Evolutionary conservation across 1,140 invertebrate species (phyloP).

Genomic region (Microplitis mediator): DNA sequence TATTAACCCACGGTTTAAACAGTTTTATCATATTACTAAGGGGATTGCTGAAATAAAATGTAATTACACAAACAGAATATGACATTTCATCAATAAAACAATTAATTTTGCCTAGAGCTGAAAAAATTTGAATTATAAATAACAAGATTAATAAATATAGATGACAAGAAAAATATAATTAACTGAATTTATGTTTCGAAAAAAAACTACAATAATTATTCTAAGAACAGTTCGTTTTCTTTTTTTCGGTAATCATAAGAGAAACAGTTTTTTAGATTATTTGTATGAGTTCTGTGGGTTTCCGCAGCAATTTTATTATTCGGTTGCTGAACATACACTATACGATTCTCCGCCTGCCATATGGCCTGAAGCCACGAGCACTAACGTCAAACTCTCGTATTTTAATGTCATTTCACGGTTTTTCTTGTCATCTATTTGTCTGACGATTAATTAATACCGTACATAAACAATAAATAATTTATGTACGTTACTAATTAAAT

Average conservation of each 20-base stretch:
- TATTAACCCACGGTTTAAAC: not conserved
- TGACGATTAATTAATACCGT: not conserved
- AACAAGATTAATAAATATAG: not conserved
- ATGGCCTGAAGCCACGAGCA: slow-evolving; percentile 3
- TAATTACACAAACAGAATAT: not conserved
- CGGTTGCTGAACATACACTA: not conserved
- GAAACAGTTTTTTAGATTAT: not conserved
- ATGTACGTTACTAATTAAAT: not conserved
- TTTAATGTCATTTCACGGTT: not conserved
- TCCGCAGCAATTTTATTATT: slow-evolving; percentile 16
- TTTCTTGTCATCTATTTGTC: slow-evolving; percentile 15
- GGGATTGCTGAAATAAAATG: not conserved
- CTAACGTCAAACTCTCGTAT: not conserved
- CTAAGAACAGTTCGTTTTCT: not conserved
- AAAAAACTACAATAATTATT: not conserved
- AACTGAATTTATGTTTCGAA: not conserved
- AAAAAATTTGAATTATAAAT: not conserved
- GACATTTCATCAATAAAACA: not conserved
- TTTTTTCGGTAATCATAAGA: not conserved
- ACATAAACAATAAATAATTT: not conserved
- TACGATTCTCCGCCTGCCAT: slow-evolving; percentile 1
- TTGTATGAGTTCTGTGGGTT: slow-evolving; percentile 1
- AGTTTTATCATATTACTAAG: not conserved
- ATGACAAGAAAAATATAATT: not conserved
- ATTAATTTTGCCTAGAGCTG: not conserved